Percentiles rank a stretch among this genome's conserved stretches.
Conservation (phyloP, 92 coral and sea anemone species). For the Paramuricea clavata region DNA sequence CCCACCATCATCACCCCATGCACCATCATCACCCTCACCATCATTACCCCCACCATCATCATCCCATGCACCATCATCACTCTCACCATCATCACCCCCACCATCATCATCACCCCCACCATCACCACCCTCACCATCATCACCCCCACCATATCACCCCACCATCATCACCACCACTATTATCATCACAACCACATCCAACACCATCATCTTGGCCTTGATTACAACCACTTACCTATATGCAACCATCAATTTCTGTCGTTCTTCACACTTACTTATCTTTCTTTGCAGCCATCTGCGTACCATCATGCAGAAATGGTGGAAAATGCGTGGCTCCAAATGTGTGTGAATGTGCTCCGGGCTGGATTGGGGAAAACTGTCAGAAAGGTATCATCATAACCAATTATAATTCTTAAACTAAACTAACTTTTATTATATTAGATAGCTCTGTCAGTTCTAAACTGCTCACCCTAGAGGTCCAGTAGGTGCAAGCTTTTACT, state of each 20-base stretch:
- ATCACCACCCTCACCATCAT: too few relatives aligned
- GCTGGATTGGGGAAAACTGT: conserved; percentile 50
- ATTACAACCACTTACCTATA: background rate
- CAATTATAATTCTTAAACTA: too few relatives aligned
- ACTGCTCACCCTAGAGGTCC: background rate
- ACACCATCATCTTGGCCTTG: background rate
- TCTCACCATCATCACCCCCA: background rate
- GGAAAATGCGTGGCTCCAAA: conserved; percentile 67
- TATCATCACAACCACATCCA: background rate
- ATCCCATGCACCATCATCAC: background rate
- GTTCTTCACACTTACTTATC: background rate
- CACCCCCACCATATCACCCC: too few relatives aligned
- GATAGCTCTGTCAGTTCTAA: background rate
- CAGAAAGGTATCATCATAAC: conserved; percentile 44
- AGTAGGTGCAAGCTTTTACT: too few relatives aligned
- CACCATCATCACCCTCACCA: background rate
- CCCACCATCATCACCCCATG: background rate
- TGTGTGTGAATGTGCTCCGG: conserved; percentile 57
- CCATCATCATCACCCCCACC: too few relatives aligned
- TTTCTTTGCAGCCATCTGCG: conserved; percentile 69
- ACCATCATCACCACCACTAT: background rate
- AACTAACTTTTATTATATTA: background rate
- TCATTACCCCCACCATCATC: conserved; percentile 51
- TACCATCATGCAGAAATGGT: conserved; percentile 73
- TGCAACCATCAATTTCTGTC: background rate